These are phyloP conservation scores for Mesocentrotus franciscanus DNA, from an alignment of 53 echinoderm and acorn worm genomes.

Conservation along the genomic window DNA sequence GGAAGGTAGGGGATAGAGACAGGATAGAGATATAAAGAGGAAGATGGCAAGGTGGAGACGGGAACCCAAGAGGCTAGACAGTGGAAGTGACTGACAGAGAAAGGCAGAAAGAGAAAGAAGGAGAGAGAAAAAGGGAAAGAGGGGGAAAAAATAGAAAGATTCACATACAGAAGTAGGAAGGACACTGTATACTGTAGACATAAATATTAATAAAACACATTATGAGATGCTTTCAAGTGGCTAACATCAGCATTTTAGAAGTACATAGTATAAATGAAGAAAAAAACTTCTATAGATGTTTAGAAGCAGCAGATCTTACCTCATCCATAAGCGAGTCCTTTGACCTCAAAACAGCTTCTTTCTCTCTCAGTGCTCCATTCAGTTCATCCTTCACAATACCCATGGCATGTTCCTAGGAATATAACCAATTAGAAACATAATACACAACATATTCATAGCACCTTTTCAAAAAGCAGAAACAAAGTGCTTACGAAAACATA, in stretches of 20 bases:
- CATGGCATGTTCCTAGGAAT: conserved; percentile 64
- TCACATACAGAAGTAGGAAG: no score
- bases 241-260: neutral
- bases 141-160: neutral
- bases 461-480: no score
- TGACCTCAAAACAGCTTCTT: conserved; percentile 63
- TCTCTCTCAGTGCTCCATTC: conserved; percentile 32
- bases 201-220: no score
- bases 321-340: conserved; percentile 80
- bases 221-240: neutral
- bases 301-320: conserved; percentile 23
- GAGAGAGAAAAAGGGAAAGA: neutral
- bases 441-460: no score
- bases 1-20: neutral
- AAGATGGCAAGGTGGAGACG: no score
- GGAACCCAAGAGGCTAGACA: no score
- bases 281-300: neutral
- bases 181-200: no score
- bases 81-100: no score
- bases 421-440: neutral
- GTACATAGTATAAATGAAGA: neutral
- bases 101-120: no score
- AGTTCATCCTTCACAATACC: conserved; percentile 70
- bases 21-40: no score
- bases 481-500: no score